Conservation (phyloP, 2,888 invertebrate species). For the Ommatoiulus sabulosus region DNA sequence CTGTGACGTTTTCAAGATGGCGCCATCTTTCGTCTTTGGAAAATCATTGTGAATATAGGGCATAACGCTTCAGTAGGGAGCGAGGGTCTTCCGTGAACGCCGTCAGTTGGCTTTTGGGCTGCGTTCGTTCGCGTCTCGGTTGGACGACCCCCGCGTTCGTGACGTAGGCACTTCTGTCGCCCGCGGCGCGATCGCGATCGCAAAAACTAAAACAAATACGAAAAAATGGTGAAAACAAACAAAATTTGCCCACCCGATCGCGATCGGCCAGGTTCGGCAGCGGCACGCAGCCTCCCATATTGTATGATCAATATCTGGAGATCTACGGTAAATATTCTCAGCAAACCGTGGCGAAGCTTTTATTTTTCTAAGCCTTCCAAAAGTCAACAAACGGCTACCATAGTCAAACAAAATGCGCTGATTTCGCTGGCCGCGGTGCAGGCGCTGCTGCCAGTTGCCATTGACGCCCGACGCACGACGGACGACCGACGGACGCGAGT, state of each 20-base stretch:
- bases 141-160: no score
- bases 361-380: conserved; percentile 60
- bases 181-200: neutral
- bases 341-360: conserved; percentile 57
- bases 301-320: conserved; percentile 60
- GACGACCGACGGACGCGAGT: neutral
- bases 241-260: neutral
- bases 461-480: neutral
- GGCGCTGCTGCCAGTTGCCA: neutral
- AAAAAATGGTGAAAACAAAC: neutral
- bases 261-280: neutral
- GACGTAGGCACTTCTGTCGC: no score
- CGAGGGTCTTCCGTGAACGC: no score
- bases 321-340: conserved; percentile 59
- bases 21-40: neutral
- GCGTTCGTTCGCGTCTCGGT: no score
- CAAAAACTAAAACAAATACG: neutral
- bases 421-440: conserved; percentile 50
- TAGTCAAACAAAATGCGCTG: conserved; percentile 54
- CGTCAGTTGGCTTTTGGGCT: no score
- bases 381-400: conserved; percentile 58
- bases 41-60: no score
- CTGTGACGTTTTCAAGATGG: neutral
- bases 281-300: conserved; percentile 53
- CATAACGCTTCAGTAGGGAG: no score